A percentile compares a stretch with the other conserved stretches of the same genome.
These are phyloP conservation scores for Neolamprologus devosi DNA, from an alignment of 2,113 vertebrate genomes.

Conservation along the genomic window DNA sequence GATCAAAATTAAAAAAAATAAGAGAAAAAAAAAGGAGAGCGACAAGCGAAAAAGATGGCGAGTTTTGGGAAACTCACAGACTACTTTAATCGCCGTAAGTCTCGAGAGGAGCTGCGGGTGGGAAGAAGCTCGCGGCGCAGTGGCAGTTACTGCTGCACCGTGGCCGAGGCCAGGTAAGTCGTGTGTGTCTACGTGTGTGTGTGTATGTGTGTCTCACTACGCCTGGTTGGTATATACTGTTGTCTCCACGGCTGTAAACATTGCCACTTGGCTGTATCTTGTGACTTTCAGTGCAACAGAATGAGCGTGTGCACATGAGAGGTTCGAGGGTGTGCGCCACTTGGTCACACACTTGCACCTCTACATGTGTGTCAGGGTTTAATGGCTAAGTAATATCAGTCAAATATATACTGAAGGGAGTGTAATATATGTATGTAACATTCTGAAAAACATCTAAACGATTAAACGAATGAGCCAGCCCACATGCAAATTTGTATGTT, in stretches of 20 bases:
- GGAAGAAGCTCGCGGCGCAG: conserved; percentile 73
- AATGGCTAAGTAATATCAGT: background rate
- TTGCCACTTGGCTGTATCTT: background rate
- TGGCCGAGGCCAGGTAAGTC: conserved; percentile 84
- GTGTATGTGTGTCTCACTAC: conserved; percentile 5
- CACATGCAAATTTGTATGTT: background rate
- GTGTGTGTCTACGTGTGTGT: background rate
- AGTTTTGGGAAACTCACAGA: conserved; percentile 90
- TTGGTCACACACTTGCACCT: background rate
- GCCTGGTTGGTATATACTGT: background rate
- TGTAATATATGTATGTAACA: background rate
- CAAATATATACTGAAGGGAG: background rate
- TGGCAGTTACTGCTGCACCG: conserved; percentile 83
- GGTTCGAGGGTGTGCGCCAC: background rate
- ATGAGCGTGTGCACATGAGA: background rate
- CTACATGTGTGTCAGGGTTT: background rate
- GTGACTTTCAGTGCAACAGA: background rate
- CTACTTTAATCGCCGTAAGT: conserved; percentile 86
- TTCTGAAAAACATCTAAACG: background rate
- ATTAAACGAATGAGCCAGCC: background rate
- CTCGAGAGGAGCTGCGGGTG: conserved; percentile 80
- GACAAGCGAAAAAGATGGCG: conserved; percentile 67
- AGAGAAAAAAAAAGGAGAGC: background rate
- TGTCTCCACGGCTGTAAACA: background rate
- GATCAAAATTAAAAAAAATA: background rate